These are phyloP conservation scores for Atta colombica DNA, from an alignment of 1,140 invertebrate species.

Conservation along the genomic window DNA sequence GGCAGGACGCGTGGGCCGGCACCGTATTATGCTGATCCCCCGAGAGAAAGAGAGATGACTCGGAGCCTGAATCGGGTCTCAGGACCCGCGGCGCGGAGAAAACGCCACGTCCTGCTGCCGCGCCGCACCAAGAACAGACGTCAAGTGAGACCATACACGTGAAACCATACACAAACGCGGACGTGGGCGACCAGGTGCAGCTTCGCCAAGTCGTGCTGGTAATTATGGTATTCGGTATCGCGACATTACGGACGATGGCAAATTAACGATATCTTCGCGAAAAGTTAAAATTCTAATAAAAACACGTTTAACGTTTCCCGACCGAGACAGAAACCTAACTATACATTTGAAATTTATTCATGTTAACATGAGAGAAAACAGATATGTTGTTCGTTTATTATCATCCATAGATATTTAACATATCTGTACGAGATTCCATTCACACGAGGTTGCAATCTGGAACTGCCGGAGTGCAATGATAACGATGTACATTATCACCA, in stretches of 20 bases:
- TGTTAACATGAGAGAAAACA: not conserved
- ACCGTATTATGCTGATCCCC: constrained; percentile 79
- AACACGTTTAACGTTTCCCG: not conserved
- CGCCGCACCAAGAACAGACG: constrained; percentile 73
- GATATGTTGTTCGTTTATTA: not conserved
- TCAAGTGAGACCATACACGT: constrained; percentile 56
- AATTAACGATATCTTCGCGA: constrained; percentile 5
- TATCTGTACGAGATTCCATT: constrained; percentile 8
- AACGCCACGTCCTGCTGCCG: constrained; percentile 62
- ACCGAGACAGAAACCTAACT: not conserved
- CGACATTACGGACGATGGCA: not conserved
- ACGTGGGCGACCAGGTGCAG: constrained; percentile 74
- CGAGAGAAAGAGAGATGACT: constrained; percentile 59
- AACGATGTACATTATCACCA: constrained; percentile 36
- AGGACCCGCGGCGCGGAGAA: constrained; percentile 68
- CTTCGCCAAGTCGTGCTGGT: constrained; percentile 60
- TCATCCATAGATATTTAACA: not conserved
- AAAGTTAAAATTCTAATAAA: not conserved
- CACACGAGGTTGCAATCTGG: not conserved
- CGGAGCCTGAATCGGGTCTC: constrained; percentile 69
- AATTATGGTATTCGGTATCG: constrained; percentile 45
- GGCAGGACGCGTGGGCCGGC: constrained; percentile 76
- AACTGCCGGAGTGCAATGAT: constrained; percentile 4
- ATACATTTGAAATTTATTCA: not conserved
- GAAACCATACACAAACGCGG: constrained; percentile 53